Evolutionary conservation across 2,797 vertebrate genomes (phyloP).

Genomic region (Salmo trutta): DNA sequence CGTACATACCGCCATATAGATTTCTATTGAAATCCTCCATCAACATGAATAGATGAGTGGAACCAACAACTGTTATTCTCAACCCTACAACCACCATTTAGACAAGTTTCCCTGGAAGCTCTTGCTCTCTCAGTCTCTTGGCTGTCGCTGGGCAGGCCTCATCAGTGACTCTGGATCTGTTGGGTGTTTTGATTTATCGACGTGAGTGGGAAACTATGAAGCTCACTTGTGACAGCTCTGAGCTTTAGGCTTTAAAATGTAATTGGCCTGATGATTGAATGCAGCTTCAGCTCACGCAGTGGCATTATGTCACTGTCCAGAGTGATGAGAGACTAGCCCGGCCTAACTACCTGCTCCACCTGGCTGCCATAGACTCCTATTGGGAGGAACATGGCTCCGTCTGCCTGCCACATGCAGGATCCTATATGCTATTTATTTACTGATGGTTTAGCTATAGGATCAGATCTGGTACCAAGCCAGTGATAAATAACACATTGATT

Average conservation of each 20-base stretch:
- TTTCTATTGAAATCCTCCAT: not conserved
- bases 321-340: constrained; percentile 63
- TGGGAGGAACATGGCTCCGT: not conserved
- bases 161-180: constrained; percentile 33
- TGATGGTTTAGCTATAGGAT: constrained; percentile 13
- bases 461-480: constrained; percentile 3
- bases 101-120: not conserved
- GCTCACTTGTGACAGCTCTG: constrained; percentile 72
- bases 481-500: too few species aligned
- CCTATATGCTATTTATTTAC: not conserved
- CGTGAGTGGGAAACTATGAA: constrained; percentile 70
- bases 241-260: constrained; percentile 75
- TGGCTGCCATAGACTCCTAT: constrained; percentile 5
- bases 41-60: not conserved
- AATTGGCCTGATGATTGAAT: constrained; percentile 75
- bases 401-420: not conserved
- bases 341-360: constrained; percentile 31
- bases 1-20: not conserved
- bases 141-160: constrained; percentile 16
- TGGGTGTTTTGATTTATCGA: constrained; percentile 68
- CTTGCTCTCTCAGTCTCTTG: not conserved
- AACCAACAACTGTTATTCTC: constrained; percentile 8
- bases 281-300: constrained; percentile 58
- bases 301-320: constrained; percentile 73
- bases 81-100: constrained; percentile 37